Percentiles rank a stretch among this genome's conserved stretches.
These are phyloP conservation scores for Rhopalosiphum padi DNA, from an alignment of 1,140 invertebrate genomes.

Conservation along the genomic window DNA sequence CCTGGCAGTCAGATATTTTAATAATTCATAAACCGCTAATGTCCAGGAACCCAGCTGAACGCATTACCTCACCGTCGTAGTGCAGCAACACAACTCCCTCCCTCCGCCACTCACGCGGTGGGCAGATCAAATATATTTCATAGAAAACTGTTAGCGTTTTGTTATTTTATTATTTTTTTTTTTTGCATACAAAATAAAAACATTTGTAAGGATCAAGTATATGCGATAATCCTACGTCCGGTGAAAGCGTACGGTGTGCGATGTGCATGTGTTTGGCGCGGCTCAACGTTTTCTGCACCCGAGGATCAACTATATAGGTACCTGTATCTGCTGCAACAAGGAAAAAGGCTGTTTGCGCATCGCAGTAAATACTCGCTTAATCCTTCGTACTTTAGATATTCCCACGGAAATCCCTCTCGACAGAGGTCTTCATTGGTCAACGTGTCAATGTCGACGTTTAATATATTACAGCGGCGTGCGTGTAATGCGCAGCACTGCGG, in stretches of 20 bases:
- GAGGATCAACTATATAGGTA: background rate
- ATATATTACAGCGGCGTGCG: background rate
- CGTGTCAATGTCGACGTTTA: background rate
- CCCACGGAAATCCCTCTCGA: background rate
- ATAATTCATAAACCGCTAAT: conserved; percentile 58
- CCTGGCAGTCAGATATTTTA: conserved; percentile 50
- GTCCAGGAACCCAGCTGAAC: conserved; percentile 52
- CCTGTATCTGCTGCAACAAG: background rate
- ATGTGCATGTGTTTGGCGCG: background rate
- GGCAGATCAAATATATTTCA: background rate
- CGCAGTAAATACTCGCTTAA: conserved; percentile 29
- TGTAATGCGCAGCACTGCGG: background rate
- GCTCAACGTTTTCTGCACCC: background rate
- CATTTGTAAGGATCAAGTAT: conserved; percentile 49
- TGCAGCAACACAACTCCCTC: background rate
- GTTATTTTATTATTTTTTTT: background rate
- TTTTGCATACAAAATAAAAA: conserved; percentile 24
- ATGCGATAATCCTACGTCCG: conserved; percentile 28
- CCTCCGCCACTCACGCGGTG: background rate
- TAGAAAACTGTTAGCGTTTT: background rate
- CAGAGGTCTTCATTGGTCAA: background rate
- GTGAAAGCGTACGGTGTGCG: background rate
- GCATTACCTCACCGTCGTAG: conserved; percentile 41
- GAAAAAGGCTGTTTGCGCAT: background rate
- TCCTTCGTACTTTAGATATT: background rate